These are phyloP conservation scores for Oreortyx pictus DNA, from an alignment of 2,797 vertebrate species.

Conservation along the genomic window DNA sequence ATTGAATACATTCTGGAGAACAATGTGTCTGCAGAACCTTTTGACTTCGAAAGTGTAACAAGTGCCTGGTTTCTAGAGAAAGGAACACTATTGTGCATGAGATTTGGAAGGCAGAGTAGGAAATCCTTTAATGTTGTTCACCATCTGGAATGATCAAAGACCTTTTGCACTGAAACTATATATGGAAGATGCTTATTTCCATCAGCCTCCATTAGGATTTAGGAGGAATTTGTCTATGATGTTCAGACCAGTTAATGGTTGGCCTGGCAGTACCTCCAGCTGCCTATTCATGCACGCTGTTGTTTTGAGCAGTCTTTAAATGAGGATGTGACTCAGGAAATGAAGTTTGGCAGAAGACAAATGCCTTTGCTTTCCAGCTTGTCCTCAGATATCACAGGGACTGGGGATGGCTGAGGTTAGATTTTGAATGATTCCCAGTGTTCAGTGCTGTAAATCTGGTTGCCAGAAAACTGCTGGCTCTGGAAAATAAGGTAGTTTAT, in stretches of 20 bases:
- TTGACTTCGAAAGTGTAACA: background rate
- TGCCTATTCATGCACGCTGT: background rate
- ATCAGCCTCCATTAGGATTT: rapidly evolving
- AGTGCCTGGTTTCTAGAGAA: background rate
- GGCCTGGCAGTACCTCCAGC: background rate
- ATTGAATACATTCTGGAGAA: background rate
- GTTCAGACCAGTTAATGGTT: background rate
- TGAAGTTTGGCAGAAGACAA: too few relatives aligned
- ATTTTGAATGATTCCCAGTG: too few relatives aligned
- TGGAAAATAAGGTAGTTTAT: too few relatives aligned
- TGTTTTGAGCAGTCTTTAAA: background rate
- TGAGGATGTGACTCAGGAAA: too few relatives aligned
- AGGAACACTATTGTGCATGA: rapidly evolving
- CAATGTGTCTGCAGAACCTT: background rate
- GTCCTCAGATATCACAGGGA: too few relatives aligned
- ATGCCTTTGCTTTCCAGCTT: too few relatives aligned
- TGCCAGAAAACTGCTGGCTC: too few relatives aligned
- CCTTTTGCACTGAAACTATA: background rate
- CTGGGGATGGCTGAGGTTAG: too few relatives aligned
- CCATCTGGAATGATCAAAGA: background rate
- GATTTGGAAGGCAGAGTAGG: background rate
- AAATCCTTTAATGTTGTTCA: background rate
- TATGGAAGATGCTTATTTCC: background rate
- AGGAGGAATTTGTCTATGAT: background rate
- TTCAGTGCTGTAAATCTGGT: too few relatives aligned